phyloP scores from a whole-genome alignment of 2,113 vertebrate species.

The Isichthys henryi region DNA sequence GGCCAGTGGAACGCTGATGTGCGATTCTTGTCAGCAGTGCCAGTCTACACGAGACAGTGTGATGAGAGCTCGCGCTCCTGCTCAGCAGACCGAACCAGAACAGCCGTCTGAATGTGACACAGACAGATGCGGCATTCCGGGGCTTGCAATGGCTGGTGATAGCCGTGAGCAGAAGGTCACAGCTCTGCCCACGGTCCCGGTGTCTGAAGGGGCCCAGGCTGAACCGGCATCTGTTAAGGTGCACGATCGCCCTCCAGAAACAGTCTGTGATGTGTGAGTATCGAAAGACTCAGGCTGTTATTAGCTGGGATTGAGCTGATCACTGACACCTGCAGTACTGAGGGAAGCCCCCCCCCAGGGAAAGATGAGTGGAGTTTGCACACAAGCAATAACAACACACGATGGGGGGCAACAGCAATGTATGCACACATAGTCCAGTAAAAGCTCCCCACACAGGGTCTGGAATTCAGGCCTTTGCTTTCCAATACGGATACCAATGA shows the following conservation, averaged over 20 bases:
- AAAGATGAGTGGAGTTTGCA: not conserved
- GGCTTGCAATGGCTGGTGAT: not conserved
- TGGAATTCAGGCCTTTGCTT: not conserved
- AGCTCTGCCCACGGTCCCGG: not conserved
- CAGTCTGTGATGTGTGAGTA: not conserved
- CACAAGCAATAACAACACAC: not conserved
- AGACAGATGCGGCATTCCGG: not conserved
- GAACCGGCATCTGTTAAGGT: not conserved
- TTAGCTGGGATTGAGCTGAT: not conserved
- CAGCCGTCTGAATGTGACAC: not conserved
- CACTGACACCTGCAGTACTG: not conserved
- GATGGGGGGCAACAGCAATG: not conserved
- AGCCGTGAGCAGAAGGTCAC: not conserved
- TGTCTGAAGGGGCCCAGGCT: not conserved
- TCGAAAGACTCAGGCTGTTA: not conserved
- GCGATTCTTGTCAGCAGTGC: constrained; percentile 25
- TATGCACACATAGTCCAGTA: not conserved
- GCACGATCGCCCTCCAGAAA: not conserved
- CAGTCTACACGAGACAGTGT: not conserved
- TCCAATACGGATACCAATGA: constrained; percentile 23
- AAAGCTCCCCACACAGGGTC: not conserved
- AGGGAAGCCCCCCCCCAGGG: not conserved
- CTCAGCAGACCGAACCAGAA: not conserved
- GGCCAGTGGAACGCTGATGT: constrained; percentile 36
- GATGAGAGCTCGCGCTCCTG: not conserved